Evolutionary conservation across 1,140 invertebrate genomes (phyloP).

Genomic region (Chrysomallon squamiferum): DNA sequence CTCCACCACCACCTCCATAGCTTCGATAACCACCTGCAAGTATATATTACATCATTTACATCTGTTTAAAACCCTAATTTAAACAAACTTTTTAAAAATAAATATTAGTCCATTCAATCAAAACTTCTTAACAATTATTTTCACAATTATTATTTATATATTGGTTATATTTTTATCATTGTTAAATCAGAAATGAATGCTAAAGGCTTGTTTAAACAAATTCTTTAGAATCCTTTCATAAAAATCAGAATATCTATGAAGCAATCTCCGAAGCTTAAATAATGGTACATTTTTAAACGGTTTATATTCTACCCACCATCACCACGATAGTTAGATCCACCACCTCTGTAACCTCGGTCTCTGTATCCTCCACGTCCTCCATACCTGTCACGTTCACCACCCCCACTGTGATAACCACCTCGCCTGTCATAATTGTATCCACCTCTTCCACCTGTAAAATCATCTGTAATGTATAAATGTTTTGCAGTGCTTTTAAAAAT

Average conservation of each 20-base stretch:
- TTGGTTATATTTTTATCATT: not conserved
- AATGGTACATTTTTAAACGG: not conserved
- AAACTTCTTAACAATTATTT: not conserved
- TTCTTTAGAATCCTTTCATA: no score
- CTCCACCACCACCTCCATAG: constrained; percentile 7
- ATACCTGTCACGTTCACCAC: not conserved
- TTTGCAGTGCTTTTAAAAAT: not conserved
- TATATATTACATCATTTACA: not conserved
- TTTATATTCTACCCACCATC: not conserved
- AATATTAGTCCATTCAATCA: not conserved
- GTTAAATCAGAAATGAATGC: no score
- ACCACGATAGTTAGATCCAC: constrained; percentile 10
- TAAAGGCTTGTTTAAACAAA: no score
- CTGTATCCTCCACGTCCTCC: not conserved
- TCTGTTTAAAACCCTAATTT: not conserved
- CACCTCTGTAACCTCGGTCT: not conserved
- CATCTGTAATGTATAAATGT: not conserved
- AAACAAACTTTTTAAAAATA: not conserved
- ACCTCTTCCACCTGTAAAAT: constrained; percentile 7
- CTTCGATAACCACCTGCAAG: constrained; percentile 4
- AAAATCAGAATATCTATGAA: no score
- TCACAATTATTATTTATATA: not conserved
- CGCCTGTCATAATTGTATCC: constrained; percentile 9
- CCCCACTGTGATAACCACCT: constrained; percentile 7
- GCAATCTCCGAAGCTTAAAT: no score